phyloP scores from a whole-genome alignment of 2,797 vertebrate genomes.

The Pyrocephalus nanus region DNA sequence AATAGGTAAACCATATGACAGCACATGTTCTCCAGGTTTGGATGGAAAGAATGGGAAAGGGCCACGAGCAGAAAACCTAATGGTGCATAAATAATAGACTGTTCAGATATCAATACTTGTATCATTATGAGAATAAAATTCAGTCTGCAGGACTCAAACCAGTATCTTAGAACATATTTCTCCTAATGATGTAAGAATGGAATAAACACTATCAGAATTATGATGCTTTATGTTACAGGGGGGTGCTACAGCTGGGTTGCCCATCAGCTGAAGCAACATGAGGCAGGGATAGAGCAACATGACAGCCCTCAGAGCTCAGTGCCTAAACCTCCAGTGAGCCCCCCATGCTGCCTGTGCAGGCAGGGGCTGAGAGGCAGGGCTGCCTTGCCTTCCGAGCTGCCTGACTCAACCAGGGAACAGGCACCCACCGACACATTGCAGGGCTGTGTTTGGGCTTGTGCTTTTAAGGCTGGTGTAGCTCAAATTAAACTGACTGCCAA shows the following conservation, averaged over 20 bases:
- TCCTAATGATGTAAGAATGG: not conserved
- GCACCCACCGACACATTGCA: not conserved
- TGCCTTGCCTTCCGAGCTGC: not conserved
- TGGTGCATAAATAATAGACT: slow-evolving; percentile 36
- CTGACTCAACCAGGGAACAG: not conserved
- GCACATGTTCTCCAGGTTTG: slow-evolving; percentile 10
- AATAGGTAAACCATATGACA: not conserved
- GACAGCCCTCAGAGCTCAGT: rapidly evolving
- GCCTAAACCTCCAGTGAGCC: not conserved
- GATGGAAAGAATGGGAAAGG: slow-evolving; percentile 5
- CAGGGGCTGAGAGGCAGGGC: not conserved
- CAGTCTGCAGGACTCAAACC: not conserved
- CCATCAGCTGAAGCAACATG: not conserved
- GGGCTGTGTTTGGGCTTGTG: not conserved
- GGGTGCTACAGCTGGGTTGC: not conserved
- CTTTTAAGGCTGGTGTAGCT: not conserved
- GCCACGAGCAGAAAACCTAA: not conserved
- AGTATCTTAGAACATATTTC: not conserved
- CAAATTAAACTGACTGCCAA: not conserved
- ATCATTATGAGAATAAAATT: slow-evolving; percentile 25
- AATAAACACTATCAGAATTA: slow-evolving; percentile 4
- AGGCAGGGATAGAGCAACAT: rapidly evolving
- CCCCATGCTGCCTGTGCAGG: not conserved
- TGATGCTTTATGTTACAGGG: not conserved
- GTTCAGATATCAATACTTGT: slow-evolving; percentile 27